Conservation (phyloP, 2,797 vertebrate species). For the Gallinago nigripennis region DNA sequence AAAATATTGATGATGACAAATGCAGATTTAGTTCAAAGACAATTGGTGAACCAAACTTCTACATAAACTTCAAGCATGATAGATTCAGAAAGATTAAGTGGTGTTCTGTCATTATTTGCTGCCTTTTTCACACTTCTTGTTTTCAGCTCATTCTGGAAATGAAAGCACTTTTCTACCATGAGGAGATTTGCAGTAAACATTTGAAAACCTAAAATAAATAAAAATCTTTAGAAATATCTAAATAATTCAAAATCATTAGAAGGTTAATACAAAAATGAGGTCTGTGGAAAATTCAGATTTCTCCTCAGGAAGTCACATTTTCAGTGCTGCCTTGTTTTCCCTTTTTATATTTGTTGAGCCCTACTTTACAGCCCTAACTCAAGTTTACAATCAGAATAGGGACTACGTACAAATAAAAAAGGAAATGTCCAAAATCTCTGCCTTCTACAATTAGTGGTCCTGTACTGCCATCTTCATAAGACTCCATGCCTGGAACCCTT, state of each 20-base stretch:
- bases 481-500: background rate
- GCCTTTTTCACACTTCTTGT: background rate
- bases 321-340: background rate
- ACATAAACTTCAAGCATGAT: background rate
- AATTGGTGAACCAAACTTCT: background rate
- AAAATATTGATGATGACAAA: background rate
- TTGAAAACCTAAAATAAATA: background rate
- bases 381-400: background rate
- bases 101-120: background rate
- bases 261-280: background rate
- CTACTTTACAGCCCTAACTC: background rate
- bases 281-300: background rate
- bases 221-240: background rate
- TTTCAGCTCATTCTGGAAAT: background rate
- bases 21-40: background rate
- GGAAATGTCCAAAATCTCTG: background rate
- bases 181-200: background rate
- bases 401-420: background rate
- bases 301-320: background rate
- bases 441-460: background rate
- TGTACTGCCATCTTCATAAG: background rate
- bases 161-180: background rate
- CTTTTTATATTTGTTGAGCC: background rate
- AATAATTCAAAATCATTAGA: background rate
- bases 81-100: background rate